A percentile compares a stretch with the other conserved stretches of the same genome.
phyloP scores from a whole-genome alignment of 2,113 vertebrate species.

The Rutilus rutilus region DNA sequence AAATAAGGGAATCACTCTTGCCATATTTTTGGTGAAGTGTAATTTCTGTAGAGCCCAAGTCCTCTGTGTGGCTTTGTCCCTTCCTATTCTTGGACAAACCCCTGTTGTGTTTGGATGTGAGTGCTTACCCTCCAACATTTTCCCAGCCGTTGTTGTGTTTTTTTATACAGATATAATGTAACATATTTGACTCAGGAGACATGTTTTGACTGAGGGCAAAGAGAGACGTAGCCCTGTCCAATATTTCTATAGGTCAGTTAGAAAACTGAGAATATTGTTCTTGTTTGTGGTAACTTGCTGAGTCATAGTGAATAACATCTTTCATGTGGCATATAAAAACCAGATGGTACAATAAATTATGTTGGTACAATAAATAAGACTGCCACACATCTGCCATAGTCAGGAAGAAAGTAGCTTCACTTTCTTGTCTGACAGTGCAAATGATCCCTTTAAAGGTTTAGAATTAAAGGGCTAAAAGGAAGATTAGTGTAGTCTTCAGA shows the following conservation, averaged over 20 bases:
- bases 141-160: conserved; percentile 3
- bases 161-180: background rate
- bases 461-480: conserved; percentile 19
- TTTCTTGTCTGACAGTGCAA: conserved; percentile 25
- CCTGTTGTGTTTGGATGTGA: background rate
- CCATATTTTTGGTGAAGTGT: conserved; percentile 46
- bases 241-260: background rate
- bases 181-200: conserved; percentile 17
- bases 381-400: conserved; percentile 36
- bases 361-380: conserved; percentile 31
- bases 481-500: conserved; percentile 39
- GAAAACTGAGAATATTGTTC: conserved; percentile 4
- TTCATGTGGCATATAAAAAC: conserved; percentile 20
- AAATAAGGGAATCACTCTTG: conserved; percentile 46
- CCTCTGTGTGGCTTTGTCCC: background rate
- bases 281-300: conserved; percentile 25
- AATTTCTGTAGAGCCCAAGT: background rate
- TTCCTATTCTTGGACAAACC: background rate
- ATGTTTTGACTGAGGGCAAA: conserved; percentile 40
- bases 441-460: conserved; percentile 17
- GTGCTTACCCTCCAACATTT: background rate
- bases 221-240: conserved; percentile 13
- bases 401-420: conserved; percentile 15
- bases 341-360: conserved; percentile 7
- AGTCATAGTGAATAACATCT: conserved; percentile 28